A percentile compares a stretch with the other conserved stretches of the same genome.
Conservation (phyloP, 2,888 invertebrate species). For the Yponomeuta malinellus region DNA sequence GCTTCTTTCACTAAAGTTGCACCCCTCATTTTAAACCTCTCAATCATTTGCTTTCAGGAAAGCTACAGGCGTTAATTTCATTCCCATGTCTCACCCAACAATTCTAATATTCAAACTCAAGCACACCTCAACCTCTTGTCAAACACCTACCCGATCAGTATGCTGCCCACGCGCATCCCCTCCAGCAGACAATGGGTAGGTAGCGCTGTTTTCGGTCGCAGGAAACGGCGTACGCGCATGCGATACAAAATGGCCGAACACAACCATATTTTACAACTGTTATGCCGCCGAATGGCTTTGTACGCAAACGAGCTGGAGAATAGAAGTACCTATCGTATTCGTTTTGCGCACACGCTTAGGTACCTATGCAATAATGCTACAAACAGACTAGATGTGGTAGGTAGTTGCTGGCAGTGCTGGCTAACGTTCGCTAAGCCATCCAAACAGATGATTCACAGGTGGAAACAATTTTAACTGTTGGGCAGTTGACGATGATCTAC, state of each 20-base stretch:
- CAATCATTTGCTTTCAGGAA: background rate
- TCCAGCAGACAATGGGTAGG: slow-evolving; percentile 65
- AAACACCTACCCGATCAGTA: slow-evolving; percentile 43
- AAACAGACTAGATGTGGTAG: too few relatives aligned
- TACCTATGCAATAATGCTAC: too few relatives aligned
- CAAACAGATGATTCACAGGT: too few relatives aligned
- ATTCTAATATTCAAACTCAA: background rate
- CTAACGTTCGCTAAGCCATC: too few relatives aligned
- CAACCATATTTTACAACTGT: slow-evolving; percentile 44
- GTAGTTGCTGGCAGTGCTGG: too few relatives aligned
- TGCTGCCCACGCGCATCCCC: slow-evolving; percentile 64
- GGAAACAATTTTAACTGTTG: too few relatives aligned
- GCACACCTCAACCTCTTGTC: slow-evolving; percentile 23
- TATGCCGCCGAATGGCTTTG: background rate
- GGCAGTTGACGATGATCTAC: too few relatives aligned
- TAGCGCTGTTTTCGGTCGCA: slow-evolving; percentile 67
- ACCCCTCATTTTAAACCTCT: background rate
- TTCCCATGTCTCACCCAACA: background rate
- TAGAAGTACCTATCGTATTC: slow-evolving; percentile 26
- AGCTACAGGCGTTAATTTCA: background rate
- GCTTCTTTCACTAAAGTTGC: too few relatives aligned
- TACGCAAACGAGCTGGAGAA: background rate
- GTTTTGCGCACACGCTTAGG: too few relatives aligned
- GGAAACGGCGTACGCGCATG: slow-evolving; percentile 66
- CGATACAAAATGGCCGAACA: slow-evolving; percentile 54